Evolutionary conservation across 64 coral and sea anemone genomes (phyloP).

Genomic region (Anthopleura sola): DNA sequence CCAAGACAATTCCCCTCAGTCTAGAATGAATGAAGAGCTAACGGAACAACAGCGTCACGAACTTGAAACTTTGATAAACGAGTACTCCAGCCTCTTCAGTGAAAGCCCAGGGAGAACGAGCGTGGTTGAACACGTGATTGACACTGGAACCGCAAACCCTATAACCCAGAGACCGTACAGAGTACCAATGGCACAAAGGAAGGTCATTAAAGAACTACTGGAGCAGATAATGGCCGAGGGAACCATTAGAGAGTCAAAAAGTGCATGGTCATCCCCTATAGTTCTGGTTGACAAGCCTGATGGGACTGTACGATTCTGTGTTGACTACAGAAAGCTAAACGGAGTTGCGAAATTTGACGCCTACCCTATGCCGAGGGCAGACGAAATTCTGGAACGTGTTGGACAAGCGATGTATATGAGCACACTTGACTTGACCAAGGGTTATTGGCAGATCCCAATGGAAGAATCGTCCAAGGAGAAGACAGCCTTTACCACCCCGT

Average conservation of each 20-base stretch:
- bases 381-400: slow-evolving; percentile 40
- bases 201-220: neutral
- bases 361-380: slow-evolving; percentile 30
- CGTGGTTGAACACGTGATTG: slow-evolving; percentile 27
- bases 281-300: slow-evolving; percentile 47
- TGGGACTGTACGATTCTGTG: slow-evolving; percentile 35
- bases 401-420: slow-evolving; percentile 20
- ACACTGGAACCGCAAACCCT: slow-evolving; percentile 21
- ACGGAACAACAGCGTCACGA: neutral
- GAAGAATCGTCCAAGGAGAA: slow-evolving; percentile 8
- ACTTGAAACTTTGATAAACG: neutral
- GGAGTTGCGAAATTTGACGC: slow-evolving; percentile 34
- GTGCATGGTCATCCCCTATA: slow-evolving; percentile 26
- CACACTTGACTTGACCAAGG: slow-evolving; percentile 55
- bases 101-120: neutral
- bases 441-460: slow-evolving; percentile 53
- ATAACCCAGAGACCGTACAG: slow-evolving; percentile 21
- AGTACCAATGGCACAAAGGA: slow-evolving; percentile 7
- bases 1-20: neutral
- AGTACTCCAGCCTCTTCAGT: neutral
- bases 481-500: slow-evolving; percentile 44
- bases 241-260: neutral
- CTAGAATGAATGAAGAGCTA: neutral
- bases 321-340: slow-evolving; percentile 57
- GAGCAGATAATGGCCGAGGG: neutral